Conservation (phyloP, 2,113 vertebrate species). For the Chaetodon trifascialis region DNA sequence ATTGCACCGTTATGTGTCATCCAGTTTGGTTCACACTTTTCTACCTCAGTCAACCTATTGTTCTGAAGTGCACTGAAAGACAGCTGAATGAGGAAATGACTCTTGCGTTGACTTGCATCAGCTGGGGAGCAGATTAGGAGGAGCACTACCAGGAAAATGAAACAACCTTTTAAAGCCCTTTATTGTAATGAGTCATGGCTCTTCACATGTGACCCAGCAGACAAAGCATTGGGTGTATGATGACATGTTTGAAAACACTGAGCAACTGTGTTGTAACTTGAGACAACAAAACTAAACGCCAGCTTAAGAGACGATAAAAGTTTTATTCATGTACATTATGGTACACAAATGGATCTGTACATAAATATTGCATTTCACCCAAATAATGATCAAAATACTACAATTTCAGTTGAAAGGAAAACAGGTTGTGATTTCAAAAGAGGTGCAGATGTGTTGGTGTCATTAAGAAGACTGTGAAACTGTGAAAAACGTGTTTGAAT, state of each 20-base stretch:
- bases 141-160: not conserved
- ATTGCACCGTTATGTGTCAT: not conserved
- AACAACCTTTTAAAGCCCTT: not conserved
- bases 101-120: constrained; percentile 50
- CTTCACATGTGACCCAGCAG: not conserved
- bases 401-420: constrained; percentile 50
- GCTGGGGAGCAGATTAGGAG: constrained; percentile 1
- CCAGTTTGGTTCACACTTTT: not conserved
- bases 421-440: constrained; percentile 40
- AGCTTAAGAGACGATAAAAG: constrained; percentile 57
- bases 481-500: constrained; percentile 42
- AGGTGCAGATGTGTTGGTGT: constrained; percentile 44
- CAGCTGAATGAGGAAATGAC: not conserved
- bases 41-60: not conserved
- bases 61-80: not conserved
- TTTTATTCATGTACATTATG: constrained; percentile 80
- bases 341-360: constrained; percentile 84
- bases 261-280: not conserved
- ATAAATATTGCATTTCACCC: constrained; percentile 82
- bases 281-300: not conserved
- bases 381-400: constrained; percentile 73
- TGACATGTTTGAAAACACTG: constrained; percentile 1
- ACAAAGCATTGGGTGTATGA: not conserved
- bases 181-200: not conserved
- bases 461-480: constrained; percentile 30